Evolutionary conservation across 1,140 invertebrate genomes (phyloP).

Genomic region (Hypsibius dujardini): DNA sequence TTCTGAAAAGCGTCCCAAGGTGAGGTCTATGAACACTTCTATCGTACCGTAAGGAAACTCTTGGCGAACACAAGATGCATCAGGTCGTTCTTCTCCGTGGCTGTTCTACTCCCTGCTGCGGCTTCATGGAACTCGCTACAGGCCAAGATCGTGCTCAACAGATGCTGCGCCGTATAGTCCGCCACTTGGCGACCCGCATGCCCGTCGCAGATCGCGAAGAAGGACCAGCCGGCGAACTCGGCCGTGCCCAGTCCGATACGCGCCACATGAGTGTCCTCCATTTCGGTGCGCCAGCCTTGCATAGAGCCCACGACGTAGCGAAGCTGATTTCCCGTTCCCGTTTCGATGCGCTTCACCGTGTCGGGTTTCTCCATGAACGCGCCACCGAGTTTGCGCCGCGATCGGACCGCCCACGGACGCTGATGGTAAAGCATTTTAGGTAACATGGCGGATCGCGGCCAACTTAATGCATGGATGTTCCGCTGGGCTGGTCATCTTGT

Average conservation of each 20-base stretch:
- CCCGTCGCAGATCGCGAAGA: conserved; percentile 97
- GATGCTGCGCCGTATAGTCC: conserved; percentile 3
- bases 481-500: no score
- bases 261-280: conserved; percentile 93
- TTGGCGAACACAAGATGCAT: conserved; percentile 16
- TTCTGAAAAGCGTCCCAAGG: no score
- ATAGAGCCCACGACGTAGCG: conserved; percentile 80
- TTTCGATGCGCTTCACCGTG: conserved; percentile 87
- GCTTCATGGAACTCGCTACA: conserved; percentile 11
- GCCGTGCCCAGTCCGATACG: conserved; percentile 27
- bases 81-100: conserved; percentile 12
- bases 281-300: conserved; percentile 94
- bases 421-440: conserved; percentile 12
- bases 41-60: conserved; percentile 15
- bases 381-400: background rate
- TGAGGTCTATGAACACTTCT: background rate
- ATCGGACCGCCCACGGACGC: background rate
- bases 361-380: conserved; percentile 97
- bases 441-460: background rate
- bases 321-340: conserved; percentile 64
- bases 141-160: background rate
- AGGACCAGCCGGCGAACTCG: conserved; percentile 51
- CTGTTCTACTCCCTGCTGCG: background rate
- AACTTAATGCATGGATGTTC: background rate
- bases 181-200: conserved; percentile 53